Percentiles rank a stretch among this genome's conserved stretches.
phyloP scores from a whole-genome alignment of 2,113 vertebrate genomes.

The Pogona vitticeps region DNA sequence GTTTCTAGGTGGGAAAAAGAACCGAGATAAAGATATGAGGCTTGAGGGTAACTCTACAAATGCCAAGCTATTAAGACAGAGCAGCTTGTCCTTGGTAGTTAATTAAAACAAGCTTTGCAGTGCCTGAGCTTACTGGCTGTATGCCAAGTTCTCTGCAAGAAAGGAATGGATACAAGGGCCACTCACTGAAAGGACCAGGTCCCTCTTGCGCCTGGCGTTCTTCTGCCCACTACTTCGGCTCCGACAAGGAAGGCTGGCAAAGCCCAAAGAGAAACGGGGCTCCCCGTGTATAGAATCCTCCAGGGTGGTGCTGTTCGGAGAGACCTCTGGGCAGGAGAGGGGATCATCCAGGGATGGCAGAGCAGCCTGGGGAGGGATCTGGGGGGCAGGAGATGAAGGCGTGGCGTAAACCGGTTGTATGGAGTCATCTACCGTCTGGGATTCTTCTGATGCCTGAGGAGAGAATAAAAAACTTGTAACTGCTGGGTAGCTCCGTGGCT shows the following conservation, averaged over 20 bases:
- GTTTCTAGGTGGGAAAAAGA: constrained; percentile 65
- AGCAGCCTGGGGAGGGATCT: constrained; percentile 52
- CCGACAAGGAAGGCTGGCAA: constrained; percentile 57
- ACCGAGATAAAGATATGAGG: neutral
- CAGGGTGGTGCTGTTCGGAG: constrained; percentile 47
- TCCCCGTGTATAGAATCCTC: constrained; percentile 53
- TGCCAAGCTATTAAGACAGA: neutral
- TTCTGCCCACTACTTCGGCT: constrained; percentile 68
- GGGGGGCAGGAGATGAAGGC: constrained; percentile 62
- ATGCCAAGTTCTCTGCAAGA: neutral
- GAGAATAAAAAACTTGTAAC: constrained; percentile 3
- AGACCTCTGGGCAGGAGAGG: constrained; percentile 53
- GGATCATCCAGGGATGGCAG: constrained; percentile 51
- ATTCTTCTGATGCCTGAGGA: constrained; percentile 68
- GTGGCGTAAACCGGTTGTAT: constrained; percentile 62
- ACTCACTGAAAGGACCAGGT: constrained; percentile 78
- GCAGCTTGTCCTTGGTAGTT: neutral
- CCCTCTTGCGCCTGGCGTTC: constrained; percentile 72
- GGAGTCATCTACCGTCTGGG: constrained; percentile 57
- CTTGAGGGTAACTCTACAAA: too few species aligned
- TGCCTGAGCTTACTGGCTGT: too few species aligned
- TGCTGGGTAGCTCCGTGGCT: too few species aligned
- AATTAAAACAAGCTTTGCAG: neutral
- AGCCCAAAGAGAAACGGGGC: constrained; percentile 54
- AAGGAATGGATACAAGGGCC: neutral